Evolutionary conservation across 2,888 invertebrate genomes (phyloP).

Genomic region (Torymus tubicola): DNA sequence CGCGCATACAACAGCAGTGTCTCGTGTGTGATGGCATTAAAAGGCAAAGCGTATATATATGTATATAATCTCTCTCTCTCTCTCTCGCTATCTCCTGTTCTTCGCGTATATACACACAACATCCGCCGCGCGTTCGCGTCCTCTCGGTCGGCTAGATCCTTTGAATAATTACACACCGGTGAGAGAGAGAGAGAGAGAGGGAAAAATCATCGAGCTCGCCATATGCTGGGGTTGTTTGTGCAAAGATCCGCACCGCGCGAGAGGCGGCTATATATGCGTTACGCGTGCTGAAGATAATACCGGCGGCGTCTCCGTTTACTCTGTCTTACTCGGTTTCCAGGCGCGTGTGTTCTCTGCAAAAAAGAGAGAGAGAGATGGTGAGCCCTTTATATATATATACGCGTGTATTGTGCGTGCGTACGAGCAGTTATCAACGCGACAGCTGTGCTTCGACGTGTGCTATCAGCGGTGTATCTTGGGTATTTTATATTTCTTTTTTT

Average conservation of each 20-base stretch:
- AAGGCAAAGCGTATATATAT: not conserved
- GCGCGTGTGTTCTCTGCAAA: too few relatives aligned
- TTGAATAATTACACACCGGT: conserved; percentile 69
- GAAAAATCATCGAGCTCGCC: conserved; percentile 71
- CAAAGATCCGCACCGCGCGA: conserved; percentile 49
- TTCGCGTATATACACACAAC: too few relatives aligned
- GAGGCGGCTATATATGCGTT: conserved; percentile 56
- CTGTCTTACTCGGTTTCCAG: not conserved
- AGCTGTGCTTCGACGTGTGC: conserved; percentile 71
- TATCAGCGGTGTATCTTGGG: conserved; percentile 66
- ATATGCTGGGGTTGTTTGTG: conserved; percentile 67
- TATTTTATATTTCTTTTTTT: conserved; percentile 47
- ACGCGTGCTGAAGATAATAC: conserved; percentile 64
- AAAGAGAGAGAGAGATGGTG: not conserved
- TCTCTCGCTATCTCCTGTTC: conserved; percentile 61
- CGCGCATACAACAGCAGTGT: not conserved
- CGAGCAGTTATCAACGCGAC: conserved; percentile 70
- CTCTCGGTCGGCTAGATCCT: conserved; percentile 62
- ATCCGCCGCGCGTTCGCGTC: conserved; percentile 22
- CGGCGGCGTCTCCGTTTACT: conserved; percentile 47
- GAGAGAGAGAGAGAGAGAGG: conserved; percentile 43
- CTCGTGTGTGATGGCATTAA: conserved; percentile 5
- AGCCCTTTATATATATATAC: conserved; percentile 24
- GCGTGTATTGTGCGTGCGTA: not conserved
- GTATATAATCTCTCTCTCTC: conserved; percentile 7